Percentiles rank a stretch among this genome's conserved stretches.
These are phyloP conservation scores for Bimastos eiseni DNA, from an alignment of 2,888 invertebrate species.

Conservation along the genomic window DNA sequence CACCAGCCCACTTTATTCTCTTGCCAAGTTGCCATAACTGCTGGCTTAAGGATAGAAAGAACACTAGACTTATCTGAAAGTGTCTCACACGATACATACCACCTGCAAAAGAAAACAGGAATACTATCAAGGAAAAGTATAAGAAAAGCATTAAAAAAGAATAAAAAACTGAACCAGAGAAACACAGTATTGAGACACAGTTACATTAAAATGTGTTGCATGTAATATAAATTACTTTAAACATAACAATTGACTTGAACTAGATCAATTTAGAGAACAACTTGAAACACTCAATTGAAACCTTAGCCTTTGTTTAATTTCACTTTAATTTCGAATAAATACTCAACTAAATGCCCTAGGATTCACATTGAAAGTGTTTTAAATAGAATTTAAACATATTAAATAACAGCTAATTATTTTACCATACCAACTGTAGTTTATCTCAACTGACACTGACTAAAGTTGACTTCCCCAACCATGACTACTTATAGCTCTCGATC, in stretches of 20 bases:
- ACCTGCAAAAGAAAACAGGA: slow-evolving; percentile 1
- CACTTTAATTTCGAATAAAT: not conserved
- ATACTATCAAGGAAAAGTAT: not conserved
- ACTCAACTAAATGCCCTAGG: not conserved
- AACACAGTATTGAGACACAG: no score
- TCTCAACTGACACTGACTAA: not conserved
- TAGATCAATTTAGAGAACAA: no score
- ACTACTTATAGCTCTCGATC: not conserved
- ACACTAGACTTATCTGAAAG: not conserved
- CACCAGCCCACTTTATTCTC: not conserved
- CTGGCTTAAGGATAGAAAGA: not conserved
- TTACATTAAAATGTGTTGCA: no score
- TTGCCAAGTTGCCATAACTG: not conserved
- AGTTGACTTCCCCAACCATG: not conserved
- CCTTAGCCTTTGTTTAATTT: not conserved
- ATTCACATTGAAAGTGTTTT: not conserved
- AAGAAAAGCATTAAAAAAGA: not conserved
- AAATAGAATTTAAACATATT: not conserved
- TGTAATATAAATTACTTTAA: no score
- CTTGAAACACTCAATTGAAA: not conserved
- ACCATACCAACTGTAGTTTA: not conserved
- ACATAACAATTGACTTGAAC: no score
- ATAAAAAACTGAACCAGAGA: not conserved
- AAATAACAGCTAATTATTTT: not conserved
- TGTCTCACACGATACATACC: slow-evolving; percentile 17